phyloP scores from a whole-genome alignment of 2,113 vertebrate species.

The Pangasianodon gigas region DNA sequence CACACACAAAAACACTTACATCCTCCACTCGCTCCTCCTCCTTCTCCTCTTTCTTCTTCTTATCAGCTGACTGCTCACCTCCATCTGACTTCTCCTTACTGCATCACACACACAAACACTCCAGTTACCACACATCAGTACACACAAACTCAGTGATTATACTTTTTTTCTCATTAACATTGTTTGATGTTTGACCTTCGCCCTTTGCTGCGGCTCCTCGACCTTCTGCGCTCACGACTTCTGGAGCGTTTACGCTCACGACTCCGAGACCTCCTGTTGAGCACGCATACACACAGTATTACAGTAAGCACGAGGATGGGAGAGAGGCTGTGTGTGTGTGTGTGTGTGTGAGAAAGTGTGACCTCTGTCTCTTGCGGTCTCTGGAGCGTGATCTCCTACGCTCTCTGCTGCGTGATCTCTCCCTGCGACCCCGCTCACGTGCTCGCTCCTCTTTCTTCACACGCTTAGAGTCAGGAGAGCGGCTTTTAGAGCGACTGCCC shows the following conservation, averaged over 20 bases:
- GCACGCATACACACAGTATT: neutral
- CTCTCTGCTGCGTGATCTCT: slow-evolving; percentile 89
- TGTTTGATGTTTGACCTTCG: slow-evolving; percentile 73
- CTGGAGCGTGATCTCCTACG: slow-evolving; percentile 90
- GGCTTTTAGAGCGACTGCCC: slow-evolving; percentile 87
- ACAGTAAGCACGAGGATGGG: neutral
- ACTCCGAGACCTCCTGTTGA: slow-evolving; percentile 84
- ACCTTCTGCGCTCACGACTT: slow-evolving; percentile 86
- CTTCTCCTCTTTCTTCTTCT: slow-evolving; percentile 97
- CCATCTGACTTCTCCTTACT: slow-evolving; percentile 89
- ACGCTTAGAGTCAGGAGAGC: slow-evolving; percentile 88
- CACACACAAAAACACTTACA: slow-evolving; percentile 66
- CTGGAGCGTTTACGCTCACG: slow-evolving; percentile 84
- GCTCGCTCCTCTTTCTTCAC: slow-evolving; percentile 86
- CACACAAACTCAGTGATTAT: neutral
- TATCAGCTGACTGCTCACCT: slow-evolving; percentile 82
- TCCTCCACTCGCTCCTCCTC: slow-evolving; percentile 95
- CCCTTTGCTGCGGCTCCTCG: slow-evolving; percentile 81
- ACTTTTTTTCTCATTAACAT: neutral
- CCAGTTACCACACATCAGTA: slow-evolving; percentile 30
- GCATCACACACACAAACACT: slow-evolving; percentile 69
- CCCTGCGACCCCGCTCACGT: slow-evolving; percentile 74
- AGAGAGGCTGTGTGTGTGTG: neutral
- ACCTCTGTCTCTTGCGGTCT: slow-evolving; percentile 91
- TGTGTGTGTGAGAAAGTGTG: too few species aligned